Evolutionary conservation across 2,888 invertebrate genomes (phyloP).

Genomic region (Dolichomitus sp.): DNA sequence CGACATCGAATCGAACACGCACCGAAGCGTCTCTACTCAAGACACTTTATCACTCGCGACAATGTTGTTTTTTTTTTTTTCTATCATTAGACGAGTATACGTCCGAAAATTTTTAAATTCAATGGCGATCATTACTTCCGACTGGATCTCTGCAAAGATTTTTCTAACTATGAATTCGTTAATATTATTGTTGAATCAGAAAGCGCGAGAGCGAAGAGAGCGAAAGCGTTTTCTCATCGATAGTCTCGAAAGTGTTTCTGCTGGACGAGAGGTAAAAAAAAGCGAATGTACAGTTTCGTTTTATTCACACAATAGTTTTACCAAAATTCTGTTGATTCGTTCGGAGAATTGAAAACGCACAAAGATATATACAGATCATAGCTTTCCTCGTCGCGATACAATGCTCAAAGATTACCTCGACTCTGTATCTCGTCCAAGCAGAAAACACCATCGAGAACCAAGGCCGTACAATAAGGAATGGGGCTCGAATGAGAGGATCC

Average conservation of each 20-base stretch:
- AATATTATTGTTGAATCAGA: constrained; percentile 41
- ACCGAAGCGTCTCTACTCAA: constrained; percentile 23
- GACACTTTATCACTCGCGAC: constrained; percentile 18
- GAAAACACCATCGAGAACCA: constrained; percentile 32
- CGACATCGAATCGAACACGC: constrained; percentile 53
- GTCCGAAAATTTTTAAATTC: constrained; percentile 55
- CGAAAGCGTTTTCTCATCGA: constrained; percentile 40
- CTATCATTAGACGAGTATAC: constrained; percentile 51
- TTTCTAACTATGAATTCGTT: constrained; percentile 37
- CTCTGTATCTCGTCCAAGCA: constrained; percentile 43
- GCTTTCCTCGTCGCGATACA: constrained; percentile 19
- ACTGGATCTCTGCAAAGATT: constrained; percentile 47
- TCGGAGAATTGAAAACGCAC: constrained; percentile 53
- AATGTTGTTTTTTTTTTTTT: constrained; percentile 19
- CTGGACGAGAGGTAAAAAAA: constrained; percentile 29
- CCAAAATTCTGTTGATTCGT: constrained; percentile 11
- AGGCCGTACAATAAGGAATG: constrained; percentile 60
- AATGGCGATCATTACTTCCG: constrained; percentile 50
- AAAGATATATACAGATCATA: constrained; percentile 34
- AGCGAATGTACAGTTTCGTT: constrained; percentile 11
- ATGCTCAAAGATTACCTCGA: constrained; percentile 37
- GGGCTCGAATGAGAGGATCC: constrained; percentile 56
- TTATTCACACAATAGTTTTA: constrained; percentile 1
- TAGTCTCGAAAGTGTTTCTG: constrained; percentile 48
- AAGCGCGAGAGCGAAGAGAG: constrained; percentile 30